Base-by-base conservation (phyloP, 2,797 vertebrate species). In the Rhinichthys osculus region DNA sequence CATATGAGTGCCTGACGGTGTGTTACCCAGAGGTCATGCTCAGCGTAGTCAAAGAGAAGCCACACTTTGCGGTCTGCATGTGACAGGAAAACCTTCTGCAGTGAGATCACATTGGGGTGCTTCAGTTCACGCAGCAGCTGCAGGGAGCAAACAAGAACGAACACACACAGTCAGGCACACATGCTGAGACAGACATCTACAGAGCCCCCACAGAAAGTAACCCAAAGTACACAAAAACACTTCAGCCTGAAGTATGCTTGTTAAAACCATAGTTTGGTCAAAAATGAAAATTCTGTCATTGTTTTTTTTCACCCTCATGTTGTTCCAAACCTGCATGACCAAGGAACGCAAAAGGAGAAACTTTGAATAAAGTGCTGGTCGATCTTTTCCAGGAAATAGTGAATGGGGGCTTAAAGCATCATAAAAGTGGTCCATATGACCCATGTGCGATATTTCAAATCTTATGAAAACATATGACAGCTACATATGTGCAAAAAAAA, bases 21-120 rank as follows among this genome's bases (percentile, higher is more conserved):
- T 23, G 44, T 97, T 97, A 99, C 98, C 98, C 98, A 99, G 89
- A 99, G 96, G 90, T 99, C 98, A 91, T 99, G 98, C 90, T 99
- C 98, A 23, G 98, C 98, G 69, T 99, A 99, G 94, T 99, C 98
- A 91, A 99, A 99, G 83, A 99, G 97, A 93, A 99, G 97, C 98
- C 98, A 99, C 80, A 99, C 98, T 96, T 99, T 99, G 90, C 98
- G 97, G 93, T 99, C 98, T 81, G 98, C 98, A 35, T 99, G 98
- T 86, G 98, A 99, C 92, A 99, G 96, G 94, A 99, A 99, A 92
- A 99, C 98, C 92, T 99, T 99, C 92, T 99, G 98, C 94, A 99
- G 97, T 86, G 98, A 99, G 95, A 99, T 99, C 91, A 99, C 98
- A 86, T 99, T 99, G 87, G 98, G 98, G 92, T 99, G 98, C 93